Evolutionary conservation across 2,797 vertebrate genomes (phyloP), one percentile per base, ranked within the genome.

Genomic region (Acridotheres tristis): DNA sequence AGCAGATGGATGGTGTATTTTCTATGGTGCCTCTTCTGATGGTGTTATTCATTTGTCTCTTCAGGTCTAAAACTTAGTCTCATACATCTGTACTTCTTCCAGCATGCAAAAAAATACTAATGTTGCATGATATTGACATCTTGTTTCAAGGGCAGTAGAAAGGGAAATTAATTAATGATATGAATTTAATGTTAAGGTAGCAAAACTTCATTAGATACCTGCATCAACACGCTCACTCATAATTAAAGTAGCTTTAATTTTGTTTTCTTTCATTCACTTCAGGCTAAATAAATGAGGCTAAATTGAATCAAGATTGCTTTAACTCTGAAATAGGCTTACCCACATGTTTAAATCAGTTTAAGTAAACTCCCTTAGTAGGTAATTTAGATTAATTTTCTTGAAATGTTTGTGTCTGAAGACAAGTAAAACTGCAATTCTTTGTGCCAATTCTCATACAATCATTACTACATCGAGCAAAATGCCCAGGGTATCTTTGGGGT

Each of bases 181-280:
- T 69, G 75, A 79, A 83, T 79, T 89, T 88, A 94, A 80, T 82
- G 72, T 82, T 85, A 90, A 85, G 40, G 45, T 77, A 85, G 68
- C 61, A 80, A 76, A 92, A 88, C 57, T 69, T 89, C 67, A 71
- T 88, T 80, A 77, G 65, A 55, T 85, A 88, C 20, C 82, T 76
- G 61, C 85, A 57, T 55, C 40, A 89, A 82, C 40, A 48, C 0
- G 0, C 57, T 93, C 57, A 48, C 61, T 91, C 65, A 89, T 57
- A 89, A 91, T 69, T 42, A 66, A 85, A 74, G 68, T 30, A 48
- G 26, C 79, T 93, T 93, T 85, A 88, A 94, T 94, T 75, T 90
- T 68, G 85, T 94, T 95, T 93, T 81, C 88, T 58, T 92, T 86
- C 73, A 55, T 76, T 94, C 84, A 81, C 72, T 89, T 89, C 9